Percentiles rank a stretch among this genome's conserved stretches.
Conservation (phyloP, 2,797 vertebrate species). For the Syncerus caffer region DNA sequence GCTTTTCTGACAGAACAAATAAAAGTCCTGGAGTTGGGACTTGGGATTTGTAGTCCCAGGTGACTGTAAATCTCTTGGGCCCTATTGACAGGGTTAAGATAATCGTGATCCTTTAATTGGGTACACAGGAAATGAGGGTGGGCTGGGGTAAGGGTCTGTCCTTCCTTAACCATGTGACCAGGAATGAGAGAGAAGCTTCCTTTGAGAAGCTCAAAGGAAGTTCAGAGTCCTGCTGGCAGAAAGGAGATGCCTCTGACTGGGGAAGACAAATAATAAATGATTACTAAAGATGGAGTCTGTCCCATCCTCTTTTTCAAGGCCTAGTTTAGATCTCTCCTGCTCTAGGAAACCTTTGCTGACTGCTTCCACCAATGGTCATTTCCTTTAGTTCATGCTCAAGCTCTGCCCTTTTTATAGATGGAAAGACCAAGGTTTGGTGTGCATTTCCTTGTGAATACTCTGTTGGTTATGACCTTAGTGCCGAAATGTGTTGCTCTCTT, state of each 20-base stretch:
- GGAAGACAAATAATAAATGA: neutral
- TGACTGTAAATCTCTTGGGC: neutral
- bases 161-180: neutral
- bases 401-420: neutral
- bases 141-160: neutral
- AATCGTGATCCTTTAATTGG: neutral
- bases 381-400: neutral
- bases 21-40: neutral
- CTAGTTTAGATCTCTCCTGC: neutral
- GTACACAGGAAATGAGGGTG: neutral
- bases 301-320: neutral
- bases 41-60: neutral
- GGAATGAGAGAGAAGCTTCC: neutral
- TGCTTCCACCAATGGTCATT: neutral
- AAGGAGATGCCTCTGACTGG: neutral
- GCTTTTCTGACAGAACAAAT: constrained; percentile 4
- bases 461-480: neutral
- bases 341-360: neutral
- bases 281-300: neutral
- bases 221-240: neutral
- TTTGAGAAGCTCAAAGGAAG: neutral
- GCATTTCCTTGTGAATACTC: neutral
- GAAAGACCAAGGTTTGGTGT: neutral
- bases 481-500: neutral
- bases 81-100: neutral